Evolutionary conservation across 2,888 invertebrate species (phyloP), one percentile per base, ranked within the genome.

Genomic region (Antheraea assamensis): DNA sequence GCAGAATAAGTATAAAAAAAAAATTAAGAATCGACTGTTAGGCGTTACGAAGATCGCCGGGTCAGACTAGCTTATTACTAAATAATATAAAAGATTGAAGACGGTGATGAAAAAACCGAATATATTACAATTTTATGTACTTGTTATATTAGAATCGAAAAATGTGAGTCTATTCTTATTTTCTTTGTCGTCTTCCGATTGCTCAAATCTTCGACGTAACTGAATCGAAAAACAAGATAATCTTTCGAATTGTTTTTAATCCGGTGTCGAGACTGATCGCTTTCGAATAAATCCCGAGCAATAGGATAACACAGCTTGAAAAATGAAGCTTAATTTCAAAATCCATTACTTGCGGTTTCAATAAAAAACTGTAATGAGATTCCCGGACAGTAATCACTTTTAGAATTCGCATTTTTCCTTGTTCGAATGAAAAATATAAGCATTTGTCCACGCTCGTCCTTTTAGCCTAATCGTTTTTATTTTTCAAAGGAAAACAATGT

Each of bases 361-460:
- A 71, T 58, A 71, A 71, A 71, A 71, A 58, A 58, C 52, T 55
- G 35, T 71, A 71, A 71, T 58, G 71, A 71, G 58, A 55, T 71
- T 71, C 58, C 21, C 52, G 55, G n/a, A 58, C 15, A 49, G 58
- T 35, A 71, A 71, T 71, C 71, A 71, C 58, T 71, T 74, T 71
- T 70, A 27, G 21, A 58, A 74, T 68, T 72, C 58, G 47, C 55
- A 68, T 68, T 71, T 72, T 72, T 74, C 71, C 64, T 74, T 55
- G 24, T 31, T 68, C 61, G 35, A 66, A 71, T 35, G 68, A 35
- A 68, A 74, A 72, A 74, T 72, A 72, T 70, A 74, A 74, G 71
- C 74, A 71, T 72, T 66, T 74, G 49, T 72, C 72, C 71, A 71
- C 61, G 71, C 74, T 73, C 74, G 71, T 74, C 71, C 74, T 72